Conservation (phyloP, 92 coral and sea anemone species). For the Blastomussa wellsi region DNA sequence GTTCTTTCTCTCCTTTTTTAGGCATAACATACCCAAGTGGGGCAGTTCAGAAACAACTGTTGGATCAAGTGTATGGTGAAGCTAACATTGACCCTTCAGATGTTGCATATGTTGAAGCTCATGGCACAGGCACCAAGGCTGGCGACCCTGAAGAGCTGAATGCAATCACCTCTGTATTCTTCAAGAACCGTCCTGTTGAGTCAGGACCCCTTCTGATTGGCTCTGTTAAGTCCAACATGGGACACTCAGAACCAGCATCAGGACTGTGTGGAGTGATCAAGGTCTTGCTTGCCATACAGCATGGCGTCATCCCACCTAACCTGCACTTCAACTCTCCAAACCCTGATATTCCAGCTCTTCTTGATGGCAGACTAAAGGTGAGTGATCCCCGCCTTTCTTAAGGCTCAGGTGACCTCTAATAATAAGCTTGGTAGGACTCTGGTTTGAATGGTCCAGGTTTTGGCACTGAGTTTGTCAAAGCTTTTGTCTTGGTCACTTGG, state of each 20-base stretch:
- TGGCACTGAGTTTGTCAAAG: background rate
- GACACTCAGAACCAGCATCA: slow-evolving; percentile 89
- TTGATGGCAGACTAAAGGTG: slow-evolving; percentile 84
- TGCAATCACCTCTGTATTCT: slow-evolving; percentile 71
- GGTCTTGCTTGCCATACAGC: slow-evolving; percentile 79
- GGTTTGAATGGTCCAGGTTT: background rate
- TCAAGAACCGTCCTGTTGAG: slow-evolving; percentile 48
- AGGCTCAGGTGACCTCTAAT: background rate
- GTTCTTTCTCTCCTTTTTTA: background rate
- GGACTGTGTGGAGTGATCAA: slow-evolving; percentile 82
- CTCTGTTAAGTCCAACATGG: slow-evolving; percentile 88
- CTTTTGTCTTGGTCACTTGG: background rate
- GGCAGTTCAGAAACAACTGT: slow-evolving; percentile 73
- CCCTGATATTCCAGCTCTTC: slow-evolving; percentile 75
- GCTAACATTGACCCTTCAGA: slow-evolving; percentile 77
- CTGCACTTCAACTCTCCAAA: slow-evolving; percentile 79
- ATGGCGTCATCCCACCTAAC: slow-evolving; percentile 75
- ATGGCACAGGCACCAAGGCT: slow-evolving; percentile 91
- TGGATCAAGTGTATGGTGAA: slow-evolving; percentile 78
- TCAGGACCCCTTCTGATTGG: slow-evolving; percentile 75
- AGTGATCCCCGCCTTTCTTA: no score
- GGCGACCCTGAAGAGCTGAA: slow-evolving; percentile 86
- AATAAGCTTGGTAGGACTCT: background rate
- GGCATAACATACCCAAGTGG: slow-evolving; percentile 91
- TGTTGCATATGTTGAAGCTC: slow-evolving; percentile 79